Evolutionary conservation across 2,888 invertebrate species (phyloP), one percentile per base, ranked within the genome.

Genomic region (Leptothorax acervorum): DNA sequence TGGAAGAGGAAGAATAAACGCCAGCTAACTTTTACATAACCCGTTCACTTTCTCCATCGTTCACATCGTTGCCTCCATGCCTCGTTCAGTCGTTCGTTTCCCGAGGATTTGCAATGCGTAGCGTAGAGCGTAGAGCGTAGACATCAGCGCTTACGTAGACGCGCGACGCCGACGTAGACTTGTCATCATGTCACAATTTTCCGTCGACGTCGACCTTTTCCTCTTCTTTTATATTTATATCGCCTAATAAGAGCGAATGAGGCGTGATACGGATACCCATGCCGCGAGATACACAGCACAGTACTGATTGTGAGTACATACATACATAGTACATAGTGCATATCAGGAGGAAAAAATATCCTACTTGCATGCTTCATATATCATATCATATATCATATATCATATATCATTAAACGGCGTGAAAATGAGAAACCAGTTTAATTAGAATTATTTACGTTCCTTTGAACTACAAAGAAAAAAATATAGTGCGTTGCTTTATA

Each of bases 11-110:
- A 35, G 15, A 28, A 35, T 3, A 81, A 79, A 87, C 85, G 82
- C 86, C 82, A 81, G 39, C 70, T 87, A 86, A 91, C 91, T 92
- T 94, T 94, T 94, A 94, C 92, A 91, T 94, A 94, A 94, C 92
- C 57, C 75, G 55, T 75, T 83, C 74, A 93, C 94, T 94, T 94
- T 94, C 94, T 92, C 94, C 90, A 4, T 35, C 35, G 35, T 35
- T 6, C 5, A 35, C 35, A 6, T 35, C 35, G 23, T 23, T 35
- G 35, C 4, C 35, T 35, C 35, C 23, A 23, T 23, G 35, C 6
- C 35, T 35, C 35, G 35, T 35, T 35, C 92, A 23, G 23, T 92
- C 91, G 86, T 88, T 86, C 85, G 85, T 88, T 91, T 92, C 90
- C 88, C 88, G 86, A 84, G 88, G 89, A 74, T 23, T 31, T 4